Evolutionary conservation across 1,140 invertebrate species (phyloP).

Genomic region (Sinella curviseta): DNA sequence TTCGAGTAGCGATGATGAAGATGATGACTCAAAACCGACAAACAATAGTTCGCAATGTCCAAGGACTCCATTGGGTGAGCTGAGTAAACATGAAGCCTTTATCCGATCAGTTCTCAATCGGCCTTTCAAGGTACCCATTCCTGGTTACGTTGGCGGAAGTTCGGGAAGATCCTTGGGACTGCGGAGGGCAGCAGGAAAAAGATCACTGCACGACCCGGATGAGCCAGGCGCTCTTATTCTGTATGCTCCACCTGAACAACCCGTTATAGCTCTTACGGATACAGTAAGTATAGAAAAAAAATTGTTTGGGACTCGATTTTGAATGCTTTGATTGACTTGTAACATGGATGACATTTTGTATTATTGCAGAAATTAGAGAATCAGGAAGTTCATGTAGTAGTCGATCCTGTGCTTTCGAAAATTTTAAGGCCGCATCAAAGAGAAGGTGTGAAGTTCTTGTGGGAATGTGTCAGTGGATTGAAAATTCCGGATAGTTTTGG

Average conservation of each 20-base stretch:
- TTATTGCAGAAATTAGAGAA: conserved; percentile 55
- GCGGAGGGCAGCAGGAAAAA: conserved; percentile 66
- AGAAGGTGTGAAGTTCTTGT: conserved; percentile 99
- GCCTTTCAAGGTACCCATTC: conserved; percentile 92
- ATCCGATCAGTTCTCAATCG: conserved; percentile 75
- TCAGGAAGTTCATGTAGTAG: conserved; percentile 83
- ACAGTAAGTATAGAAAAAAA: not conserved
- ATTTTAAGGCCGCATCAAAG: conserved; percentile 96
- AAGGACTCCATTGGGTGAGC: conserved; percentile 27
- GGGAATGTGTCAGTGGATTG: conserved; percentile 94
- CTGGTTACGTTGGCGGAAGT: conserved; percentile 74
- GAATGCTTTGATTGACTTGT: conserved; percentile 43
- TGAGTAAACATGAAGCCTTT: conserved; percentile 66
- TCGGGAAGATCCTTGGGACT: conserved; percentile 73
- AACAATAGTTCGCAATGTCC: not conserved
- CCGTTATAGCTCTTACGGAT: conserved; percentile 69
- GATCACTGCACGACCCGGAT: conserved; percentile 87
- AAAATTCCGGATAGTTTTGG: conserved; percentile 85
- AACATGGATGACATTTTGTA: conserved; percentile 52
- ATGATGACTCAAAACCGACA: conserved; percentile 38
- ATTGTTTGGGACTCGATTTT: not conserved
- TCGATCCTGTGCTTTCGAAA: conserved; percentile 87
- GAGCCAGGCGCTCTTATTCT: conserved; percentile 91
- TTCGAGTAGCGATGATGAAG: conserved; percentile 52
- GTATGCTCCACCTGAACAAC: conserved; percentile 77